Evolutionary conservation across 2,797 vertebrate species (phyloP), one percentile per base, ranked within the genome.

Genomic region (Molossus alvarezi): DNA sequence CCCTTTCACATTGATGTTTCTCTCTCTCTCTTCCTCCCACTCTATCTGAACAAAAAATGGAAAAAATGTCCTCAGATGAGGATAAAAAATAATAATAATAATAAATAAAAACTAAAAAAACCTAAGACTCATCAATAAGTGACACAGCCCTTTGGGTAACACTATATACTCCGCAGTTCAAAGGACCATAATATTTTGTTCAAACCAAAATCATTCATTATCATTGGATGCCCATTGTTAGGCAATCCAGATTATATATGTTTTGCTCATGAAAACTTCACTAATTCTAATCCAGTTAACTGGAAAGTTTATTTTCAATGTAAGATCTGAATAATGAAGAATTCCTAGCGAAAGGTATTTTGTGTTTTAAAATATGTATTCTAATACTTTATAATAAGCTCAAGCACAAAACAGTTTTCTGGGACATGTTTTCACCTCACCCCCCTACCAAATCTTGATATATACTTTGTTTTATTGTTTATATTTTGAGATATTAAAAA

Each of bases 331-430:
- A 53, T 84, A 37, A 84, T 84, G 64, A 83, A 75, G 12, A 72
- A 48, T 62, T 94, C 29, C 82, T 95, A 82, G 23, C 88, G n/a
- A 94, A 85, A 73, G 3, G 1, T 15, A 37, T 62, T 87, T 91
- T 85, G 18, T 89, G 25, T 84, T 95, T 96, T 96, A 33, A 89
- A 95, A 48, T 73, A 62, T 69, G 17, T 51, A 79, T 77, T 90
- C 77, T 71, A 88, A 85, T 87, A 81, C 17, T 88, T 72, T 88
- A 5, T 87, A 80, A 79, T 88, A 88, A 87, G 18, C 15, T 85
- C 11, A 88, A 73, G 18, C 12, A 76, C 53, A 92, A 45, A 82
- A 20, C 1, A 88, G 57, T 82, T 90, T 94, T 84, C 51, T 88
- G 45, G 93, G 45, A 53, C 69, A n/a, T 23, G 3, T 58, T 91